A percentile compares a stretch with the other conserved stretches of the same genome.
Evolutionary conservation across 2,888 invertebrate species (phyloP).

Genomic region (Phrixothrix hirtus): DNA sequence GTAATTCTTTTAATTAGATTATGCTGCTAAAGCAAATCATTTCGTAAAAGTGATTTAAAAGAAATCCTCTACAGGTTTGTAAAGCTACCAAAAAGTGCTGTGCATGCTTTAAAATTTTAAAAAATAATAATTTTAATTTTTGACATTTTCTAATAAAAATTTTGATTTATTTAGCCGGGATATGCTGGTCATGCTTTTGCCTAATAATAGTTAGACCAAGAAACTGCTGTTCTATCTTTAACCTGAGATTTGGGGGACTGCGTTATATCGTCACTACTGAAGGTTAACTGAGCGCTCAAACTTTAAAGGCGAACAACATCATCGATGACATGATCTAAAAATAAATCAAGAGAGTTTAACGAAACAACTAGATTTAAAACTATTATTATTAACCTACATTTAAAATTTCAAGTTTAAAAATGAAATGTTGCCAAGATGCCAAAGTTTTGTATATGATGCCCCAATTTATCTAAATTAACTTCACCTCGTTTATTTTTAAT

Average conservation of each 20-base stretch:
- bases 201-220: conserved; percentile 44
- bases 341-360: neutral
- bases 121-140: neutral
- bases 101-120: neutral
- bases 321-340: neutral
- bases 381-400: neutral
- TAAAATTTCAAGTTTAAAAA: neutral
- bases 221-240: conserved; percentile 40
- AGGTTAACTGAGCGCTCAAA: conserved; percentile 13
- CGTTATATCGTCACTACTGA: conserved; percentile 14
- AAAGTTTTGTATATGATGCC: neutral
- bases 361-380: too few species aligned
- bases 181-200: conserved; percentile 35
- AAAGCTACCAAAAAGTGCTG: too few species aligned
- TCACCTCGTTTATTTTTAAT: too few species aligned
- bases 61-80: too few species aligned
- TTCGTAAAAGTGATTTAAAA: too few species aligned
- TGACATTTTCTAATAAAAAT: neutral
- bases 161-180: conserved; percentile 29
- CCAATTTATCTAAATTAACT: neutral
- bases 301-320: conserved; percentile 1
- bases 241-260: conserved; percentile 32
- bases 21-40: too few species aligned
- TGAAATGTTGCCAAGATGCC: neutral
- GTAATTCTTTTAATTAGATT: too few species aligned